Evolutionary conservation across 2,113 vertebrate genomes (phyloP), one percentile per base, ranked within the genome.

Genomic region (Nothobranchius kuhntae): DNA sequence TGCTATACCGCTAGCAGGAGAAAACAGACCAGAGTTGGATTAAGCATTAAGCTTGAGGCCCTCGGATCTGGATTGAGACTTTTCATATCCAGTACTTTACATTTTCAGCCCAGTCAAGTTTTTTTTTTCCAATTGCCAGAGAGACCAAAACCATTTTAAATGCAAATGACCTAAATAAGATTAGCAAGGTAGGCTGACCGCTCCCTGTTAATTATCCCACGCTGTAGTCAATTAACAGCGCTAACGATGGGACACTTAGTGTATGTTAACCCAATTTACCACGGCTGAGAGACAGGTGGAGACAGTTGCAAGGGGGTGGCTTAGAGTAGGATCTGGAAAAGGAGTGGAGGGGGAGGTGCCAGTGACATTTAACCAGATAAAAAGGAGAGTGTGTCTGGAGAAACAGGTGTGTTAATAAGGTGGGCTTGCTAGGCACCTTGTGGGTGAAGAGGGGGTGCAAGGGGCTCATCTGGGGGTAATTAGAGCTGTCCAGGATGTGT

Each of bases 101-200:
- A 73, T 51, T 68, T 63, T 55, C 58, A 55, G 54, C 51, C 55
- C 73, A 51, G 48, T 53, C 60, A 8, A n/a, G 15, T 30, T 30
- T 30, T 30, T 21, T 21, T 30, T 30, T 30, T 30, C 30, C 2
- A 30, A 30, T 30, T 30, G 73, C 71, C 82, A 84, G 56, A 69
- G 86, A 88, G 77, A 82, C 72, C 74, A 68, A 88, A 91, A 91
- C 78, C 90, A 80, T 91, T 91, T 91, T 90, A 93, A 91, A 91
- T 91, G 91, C 87, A 91, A 91, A 91, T 91, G 88, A 91, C 89
- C 88, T 84, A 91, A 91, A 93, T 91, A 89, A 90, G 87, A 92
- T 91, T 90, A 91, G 86, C 71, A 77, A 89, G 88, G 82, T 89
- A 86, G 89, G 82, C 83, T 82, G 88, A 85, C 78, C 83, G 73